Evolutionary conservation across 1,140 invertebrate genomes (phyloP).

Genomic region (Asbolus verrucosus): DNA sequence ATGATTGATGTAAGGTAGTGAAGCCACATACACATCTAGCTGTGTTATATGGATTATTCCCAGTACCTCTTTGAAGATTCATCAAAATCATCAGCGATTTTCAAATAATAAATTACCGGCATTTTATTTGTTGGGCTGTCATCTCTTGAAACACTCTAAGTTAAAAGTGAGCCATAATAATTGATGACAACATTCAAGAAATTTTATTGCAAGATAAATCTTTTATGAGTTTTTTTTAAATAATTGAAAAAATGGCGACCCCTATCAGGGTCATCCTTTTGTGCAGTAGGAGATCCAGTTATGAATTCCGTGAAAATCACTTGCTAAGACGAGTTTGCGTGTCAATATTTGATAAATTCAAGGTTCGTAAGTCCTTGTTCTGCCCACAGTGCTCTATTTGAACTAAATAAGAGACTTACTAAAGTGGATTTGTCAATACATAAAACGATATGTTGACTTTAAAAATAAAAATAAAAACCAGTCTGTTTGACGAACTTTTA

Average conservation of each 20-base stretch:
- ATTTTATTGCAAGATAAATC: too few relatives aligned
- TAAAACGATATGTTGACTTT: conserved; percentile 43
- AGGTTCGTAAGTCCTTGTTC: conserved; percentile 35
- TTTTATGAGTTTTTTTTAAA: neutral
- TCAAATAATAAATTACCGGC: too few relatives aligned
- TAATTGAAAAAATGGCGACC: too few relatives aligned
- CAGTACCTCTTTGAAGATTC: too few relatives aligned
- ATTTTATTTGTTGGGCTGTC: too few relatives aligned
- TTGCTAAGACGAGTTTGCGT: conserved; percentile 38
- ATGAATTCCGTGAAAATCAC: conserved; percentile 41
- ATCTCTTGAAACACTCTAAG: too few relatives aligned
- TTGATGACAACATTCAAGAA: neutral
- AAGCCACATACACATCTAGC: too few relatives aligned
- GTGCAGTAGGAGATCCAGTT: conserved; percentile 34
- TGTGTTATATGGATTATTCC: too few relatives aligned
- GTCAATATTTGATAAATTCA: conserved; percentile 44
- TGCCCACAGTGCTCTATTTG: conserved; percentile 42
- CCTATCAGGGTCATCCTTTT: conserved; percentile 24
- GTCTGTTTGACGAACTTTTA: conserved; percentile 36
- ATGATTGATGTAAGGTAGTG: too few relatives aligned
- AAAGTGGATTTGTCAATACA: conserved; percentile 43
- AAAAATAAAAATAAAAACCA: conserved; percentile 34
- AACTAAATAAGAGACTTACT: conserved; percentile 44
- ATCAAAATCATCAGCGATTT: too few relatives aligned
- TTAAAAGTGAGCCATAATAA: too few relatives aligned